These are phyloP conservation scores for Eledona agricola DNA, from an alignment of 2,888 invertebrate species.

Conservation along the genomic window DNA sequence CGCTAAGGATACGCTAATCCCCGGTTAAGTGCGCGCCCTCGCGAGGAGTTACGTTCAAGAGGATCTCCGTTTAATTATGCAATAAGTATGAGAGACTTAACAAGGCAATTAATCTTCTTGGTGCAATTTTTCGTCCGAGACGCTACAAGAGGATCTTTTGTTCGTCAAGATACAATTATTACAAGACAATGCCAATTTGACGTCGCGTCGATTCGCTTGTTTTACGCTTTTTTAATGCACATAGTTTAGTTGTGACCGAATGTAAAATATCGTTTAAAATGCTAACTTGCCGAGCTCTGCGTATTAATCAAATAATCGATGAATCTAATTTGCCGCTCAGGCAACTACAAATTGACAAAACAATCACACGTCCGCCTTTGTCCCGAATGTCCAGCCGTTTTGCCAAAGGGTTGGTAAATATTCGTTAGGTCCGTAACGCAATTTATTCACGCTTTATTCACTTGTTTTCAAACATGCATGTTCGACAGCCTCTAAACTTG, in stretches of 20 bases:
- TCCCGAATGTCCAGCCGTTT: conserved; percentile 48
- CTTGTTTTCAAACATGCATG: conserved; percentile 45
- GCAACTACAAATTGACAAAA: conserved; percentile 60
- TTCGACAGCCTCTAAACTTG: conserved; percentile 27
- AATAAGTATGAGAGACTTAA: conserved; percentile 47
- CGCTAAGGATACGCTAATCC: conserved; percentile 57
- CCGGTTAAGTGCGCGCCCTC: conserved; percentile 43
- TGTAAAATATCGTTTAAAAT: conserved; percentile 48
- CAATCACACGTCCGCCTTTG: conserved; percentile 58
- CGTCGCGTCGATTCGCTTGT: too few relatives aligned
- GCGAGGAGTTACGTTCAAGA: conserved; percentile 34
- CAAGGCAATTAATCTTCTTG: conserved; percentile 35
- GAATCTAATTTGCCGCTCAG: conserved; percentile 59
- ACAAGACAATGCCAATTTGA: conserved; percentile 7
- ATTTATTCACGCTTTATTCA: conserved; percentile 50
- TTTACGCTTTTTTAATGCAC: too few relatives aligned
- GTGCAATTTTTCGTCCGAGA: conserved; percentile 32
- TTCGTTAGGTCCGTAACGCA: conserved; percentile 54
- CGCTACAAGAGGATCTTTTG: conserved; percentile 10
- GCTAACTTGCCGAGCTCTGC: conserved; percentile 44
- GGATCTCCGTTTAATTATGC: conserved; percentile 50
- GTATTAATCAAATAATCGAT: conserved; percentile 60
- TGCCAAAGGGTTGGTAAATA: conserved; percentile 58
- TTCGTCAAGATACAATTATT: conserved; percentile 5
- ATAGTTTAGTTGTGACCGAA: too few relatives aligned